Conservation (phyloP, 92 coral and sea anemone genomes). For the Ricordea florida region DNA sequence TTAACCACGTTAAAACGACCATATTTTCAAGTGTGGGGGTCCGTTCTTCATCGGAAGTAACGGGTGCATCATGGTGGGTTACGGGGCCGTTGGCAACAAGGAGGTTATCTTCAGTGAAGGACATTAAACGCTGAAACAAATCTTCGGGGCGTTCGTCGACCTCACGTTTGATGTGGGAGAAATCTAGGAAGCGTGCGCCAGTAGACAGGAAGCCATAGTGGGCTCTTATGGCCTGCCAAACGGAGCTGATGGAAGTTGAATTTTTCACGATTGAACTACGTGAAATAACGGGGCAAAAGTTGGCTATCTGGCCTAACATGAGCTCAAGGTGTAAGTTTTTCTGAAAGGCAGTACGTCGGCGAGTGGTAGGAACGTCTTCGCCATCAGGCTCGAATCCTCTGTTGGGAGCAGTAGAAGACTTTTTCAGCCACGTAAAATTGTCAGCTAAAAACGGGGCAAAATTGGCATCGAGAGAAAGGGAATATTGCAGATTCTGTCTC, state of each 20-base stretch:
- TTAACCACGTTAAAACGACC: not conserved
- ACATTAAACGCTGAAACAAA: too few relatives aligned
- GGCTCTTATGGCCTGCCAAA: conserved; percentile 19
- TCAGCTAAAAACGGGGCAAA: too few relatives aligned
- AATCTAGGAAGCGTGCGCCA: conserved; percentile 35
- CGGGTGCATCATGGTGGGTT: conserved; percentile 31
- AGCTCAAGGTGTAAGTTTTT: too few relatives aligned
- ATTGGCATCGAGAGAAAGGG: too few relatives aligned
- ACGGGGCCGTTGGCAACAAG: conserved; percentile 1
- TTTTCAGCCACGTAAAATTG: too few relatives aligned
- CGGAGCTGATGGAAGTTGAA: conserved; percentile 11
- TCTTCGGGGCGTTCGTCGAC: conserved; percentile 25
- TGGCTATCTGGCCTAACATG: too few relatives aligned
- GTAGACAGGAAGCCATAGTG: conserved; percentile 39
- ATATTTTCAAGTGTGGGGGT: conserved; percentile 45
- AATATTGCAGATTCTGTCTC: too few relatives aligned
- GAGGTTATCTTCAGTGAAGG: too few relatives aligned
- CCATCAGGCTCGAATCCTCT: not conserved
- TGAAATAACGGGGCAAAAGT: too few relatives aligned
- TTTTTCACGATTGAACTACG: conserved; percentile 21
- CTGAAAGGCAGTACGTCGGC: not conserved
- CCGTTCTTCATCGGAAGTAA: conserved; percentile 31
- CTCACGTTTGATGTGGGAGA: conserved; percentile 7
- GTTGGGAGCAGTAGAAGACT: too few relatives aligned
- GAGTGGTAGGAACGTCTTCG: not conserved